Evolutionary conservation across 35 echinoderm and acorn worm genomes (phyloP).

Genomic region (Ophioderma brevispina): DNA sequence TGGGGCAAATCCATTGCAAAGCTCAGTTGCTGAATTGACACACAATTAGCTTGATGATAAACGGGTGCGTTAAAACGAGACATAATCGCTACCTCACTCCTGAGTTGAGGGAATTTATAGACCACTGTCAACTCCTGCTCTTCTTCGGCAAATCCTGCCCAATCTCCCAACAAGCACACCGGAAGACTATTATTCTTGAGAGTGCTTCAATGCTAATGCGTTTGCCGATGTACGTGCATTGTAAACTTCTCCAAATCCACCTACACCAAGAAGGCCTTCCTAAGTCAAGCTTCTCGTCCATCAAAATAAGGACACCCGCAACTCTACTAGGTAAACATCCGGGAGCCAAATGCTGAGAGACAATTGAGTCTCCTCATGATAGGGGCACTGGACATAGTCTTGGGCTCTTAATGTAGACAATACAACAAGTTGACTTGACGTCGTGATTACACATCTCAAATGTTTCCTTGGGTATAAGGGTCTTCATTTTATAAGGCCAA

Average conservation of each 20-base stretch:
- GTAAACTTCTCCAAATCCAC: slow-evolving; percentile 71
- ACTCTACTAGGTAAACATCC: slow-evolving; percentile 59
- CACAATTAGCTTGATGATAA: slow-evolving; percentile 61
- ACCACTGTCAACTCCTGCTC: slow-evolving; percentile 8
- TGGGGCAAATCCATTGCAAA: slow-evolving; percentile 77
- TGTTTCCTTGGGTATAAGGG: neutral
- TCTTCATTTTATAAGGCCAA: neutral
- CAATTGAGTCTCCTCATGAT: neutral
- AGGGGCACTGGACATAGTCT: slow-evolving; percentile 16
- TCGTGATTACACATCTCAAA: neutral
- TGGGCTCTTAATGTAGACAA: neutral
- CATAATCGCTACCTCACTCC: slow-evolving; percentile 71
- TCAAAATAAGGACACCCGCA: slow-evolving; percentile 22
- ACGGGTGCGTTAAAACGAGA: slow-evolving; percentile 58
- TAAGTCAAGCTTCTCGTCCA: neutral
- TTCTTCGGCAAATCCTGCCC: neutral
- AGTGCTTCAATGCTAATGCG: slow-evolving; percentile 66
- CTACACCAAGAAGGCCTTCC: slow-evolving; percentile 39
- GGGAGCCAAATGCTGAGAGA: slow-evolving; percentile 29
- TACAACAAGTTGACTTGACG: slow-evolving; percentile 10
- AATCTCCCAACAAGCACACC: no score
- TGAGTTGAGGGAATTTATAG: slow-evolving; percentile 52
- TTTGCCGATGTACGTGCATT: slow-evolving; percentile 39
- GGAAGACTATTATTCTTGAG: neutral
- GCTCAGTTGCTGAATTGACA: slow-evolving; percentile 66